Percentiles rank a stretch among this genome's conserved stretches.
Conservation (phyloP, 2,888 invertebrate species). For the Leptopilina drosophilae region DNA sequence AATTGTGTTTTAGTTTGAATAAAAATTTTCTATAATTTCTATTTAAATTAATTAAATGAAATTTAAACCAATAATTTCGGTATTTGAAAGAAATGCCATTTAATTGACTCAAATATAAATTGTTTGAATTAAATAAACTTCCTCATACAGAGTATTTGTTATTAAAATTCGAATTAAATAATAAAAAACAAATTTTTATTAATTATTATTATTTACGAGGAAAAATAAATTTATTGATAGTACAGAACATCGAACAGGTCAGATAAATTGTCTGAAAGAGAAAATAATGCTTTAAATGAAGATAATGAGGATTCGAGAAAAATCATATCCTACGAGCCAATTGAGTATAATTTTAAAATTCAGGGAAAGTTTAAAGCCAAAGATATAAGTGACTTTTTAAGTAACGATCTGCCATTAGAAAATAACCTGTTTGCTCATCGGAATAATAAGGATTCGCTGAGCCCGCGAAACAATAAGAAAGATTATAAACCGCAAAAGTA, state of each 20-base stretch:
- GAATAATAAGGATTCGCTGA: not conserved
- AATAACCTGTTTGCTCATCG: constrained; percentile 29
- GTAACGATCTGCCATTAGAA: constrained; percentile 47
- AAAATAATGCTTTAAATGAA: not conserved
- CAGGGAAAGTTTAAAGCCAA: constrained; percentile 40
- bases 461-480: constrained; percentile 32
- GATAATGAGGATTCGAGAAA: constrained; percentile 18
- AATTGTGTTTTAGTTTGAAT: too few species aligned
- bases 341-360: constrained; percentile 46
- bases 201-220: too few species aligned
- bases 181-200: not conserved
- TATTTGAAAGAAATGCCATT: too few species aligned
- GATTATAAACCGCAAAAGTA: constrained; percentile 45
- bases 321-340: constrained; percentile 42
- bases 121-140: too few species aligned
- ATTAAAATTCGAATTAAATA: too few species aligned
- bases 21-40: too few species aligned
- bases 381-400: constrained; percentile 46
- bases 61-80: too few species aligned
- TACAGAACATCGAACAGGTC: constrained; percentile 39
- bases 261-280: not conserved
- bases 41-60: too few species aligned
- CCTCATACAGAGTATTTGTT: too few species aligned
- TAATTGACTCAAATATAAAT: too few species aligned
- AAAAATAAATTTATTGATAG: constrained; percentile 31